Conservation (phyloP, 2,888 invertebrate genomes). For the Cenopis cana region DNA sequence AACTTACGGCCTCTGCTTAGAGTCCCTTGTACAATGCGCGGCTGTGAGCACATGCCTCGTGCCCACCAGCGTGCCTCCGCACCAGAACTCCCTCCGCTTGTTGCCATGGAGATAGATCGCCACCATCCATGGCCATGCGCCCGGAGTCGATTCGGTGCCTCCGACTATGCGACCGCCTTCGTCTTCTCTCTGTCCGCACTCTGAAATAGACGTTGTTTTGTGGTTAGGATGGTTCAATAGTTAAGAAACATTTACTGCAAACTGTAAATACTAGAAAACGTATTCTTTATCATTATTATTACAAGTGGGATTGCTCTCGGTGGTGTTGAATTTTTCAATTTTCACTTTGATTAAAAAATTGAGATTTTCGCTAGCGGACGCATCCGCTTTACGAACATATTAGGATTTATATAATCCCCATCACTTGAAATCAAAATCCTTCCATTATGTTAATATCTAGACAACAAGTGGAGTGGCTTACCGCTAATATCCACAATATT, state of each 20-base stretch:
- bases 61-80: constrained; percentile 95
- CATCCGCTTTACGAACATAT: too few species aligned
- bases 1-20: constrained; percentile 94
- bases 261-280: too few species aligned
- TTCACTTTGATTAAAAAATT: too few species aligned
- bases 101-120: constrained; percentile 96
- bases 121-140: constrained; percentile 98
- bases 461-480: constrained; percentile 54
- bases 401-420: background rate
- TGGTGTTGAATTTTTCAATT: too few species aligned
- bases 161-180: constrained; percentile 96
- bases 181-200: constrained; percentile 93
- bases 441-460: background rate
- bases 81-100: constrained; percentile 95
- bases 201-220: constrained; percentile 68
- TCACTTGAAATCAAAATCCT: background rate
- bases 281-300: too few species aligned
- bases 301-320: too few species aligned
- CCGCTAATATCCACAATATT: constrained; percentile 84
- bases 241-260: too few species aligned
- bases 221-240: background rate
- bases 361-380: too few species aligned
- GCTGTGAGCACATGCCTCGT: constrained; percentile 93
- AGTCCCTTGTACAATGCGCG: constrained; percentile 96
- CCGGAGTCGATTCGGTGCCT: constrained; percentile 92